A percentile compares a stretch with the other conserved stretches of the same genome.
phyloP scores from a whole-genome alignment of 2,888 invertebrate genomes.

The Eilema sororculum region DNA sequence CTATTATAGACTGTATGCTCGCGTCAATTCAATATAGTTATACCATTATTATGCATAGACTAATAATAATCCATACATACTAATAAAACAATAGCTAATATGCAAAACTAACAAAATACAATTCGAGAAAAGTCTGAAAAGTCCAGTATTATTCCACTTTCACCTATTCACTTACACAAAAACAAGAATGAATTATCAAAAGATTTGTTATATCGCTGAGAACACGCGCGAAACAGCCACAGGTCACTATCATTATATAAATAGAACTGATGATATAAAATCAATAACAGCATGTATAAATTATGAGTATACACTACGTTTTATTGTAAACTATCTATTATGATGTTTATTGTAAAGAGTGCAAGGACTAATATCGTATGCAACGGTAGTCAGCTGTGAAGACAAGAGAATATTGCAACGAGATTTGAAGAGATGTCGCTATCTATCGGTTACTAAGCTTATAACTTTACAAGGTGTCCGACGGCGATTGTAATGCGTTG shows the following conservation, averaged over 20 bases:
- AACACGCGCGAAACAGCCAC: conserved; percentile 26
- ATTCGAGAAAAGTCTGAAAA: neutral
- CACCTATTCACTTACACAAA: neutral
- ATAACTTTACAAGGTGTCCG: conserved; percentile 30
- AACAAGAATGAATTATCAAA: neutral
- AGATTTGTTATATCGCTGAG: neutral
- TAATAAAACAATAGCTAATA: neutral
- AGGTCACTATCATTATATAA: conserved; percentile 36
- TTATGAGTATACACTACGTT: conserved; percentile 39
- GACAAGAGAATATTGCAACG: conserved; percentile 42
- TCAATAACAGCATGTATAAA: conserved; percentile 47
- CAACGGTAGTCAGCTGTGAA: conserved; percentile 23
- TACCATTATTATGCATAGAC: neutral
- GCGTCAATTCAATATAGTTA: neutral
- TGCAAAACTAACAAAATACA: neutral
- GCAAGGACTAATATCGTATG: conserved; percentile 35
- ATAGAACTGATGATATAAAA: conserved; percentile 47
- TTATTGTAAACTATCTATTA: conserved; percentile 21
- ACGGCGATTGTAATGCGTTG: conserved; percentile 27
- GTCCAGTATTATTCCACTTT: neutral
- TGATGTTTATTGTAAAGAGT: conserved; percentile 27
- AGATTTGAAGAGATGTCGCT: conserved; percentile 54
- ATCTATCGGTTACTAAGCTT: conserved; percentile 39
- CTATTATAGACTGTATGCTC: neutral
- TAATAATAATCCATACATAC: neutral